Base-by-base conservation (phyloP, 2,888 invertebrate genomes). In the Trachelus iudaicus region DNA sequence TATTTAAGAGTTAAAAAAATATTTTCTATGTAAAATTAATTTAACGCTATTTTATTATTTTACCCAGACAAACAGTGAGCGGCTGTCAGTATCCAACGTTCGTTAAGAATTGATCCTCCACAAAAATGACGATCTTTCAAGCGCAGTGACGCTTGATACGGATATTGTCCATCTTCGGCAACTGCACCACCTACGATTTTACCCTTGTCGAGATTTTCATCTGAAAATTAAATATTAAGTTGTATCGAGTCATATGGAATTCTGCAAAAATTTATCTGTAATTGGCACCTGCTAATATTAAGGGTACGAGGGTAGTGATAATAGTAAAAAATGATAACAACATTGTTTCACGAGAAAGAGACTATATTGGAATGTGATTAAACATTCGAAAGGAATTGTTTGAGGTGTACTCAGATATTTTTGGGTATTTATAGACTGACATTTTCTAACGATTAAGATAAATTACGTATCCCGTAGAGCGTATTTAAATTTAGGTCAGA, bases 11-110 rank as follows among this genome's bases (percentile, higher is more conserved):
- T 76, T 69, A 23, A 15, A n/a, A 74, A 79, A n/a, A 76, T 35
- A 71, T 74, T 23, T 40, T 15, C 15, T 6, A 40, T 15, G 4
- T 1, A 40, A 15, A 40, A 40, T 40, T 40, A 6, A 40, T 40
- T 40, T 40, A 6, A 23, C 2, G 40, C 9, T 23, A 40, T 40
- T 40, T 0, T 23, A 1, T 2, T 15, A 6, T 40, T 9, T 40
- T 84, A 94, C 94, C 93, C 92, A 68, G 92, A 91, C 13, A 94
- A 92, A 76, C 94, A 94, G 84, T 94, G 94, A 11, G 94, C 94
- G 0, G 94, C 94, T 0, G 94, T 94, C 15, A 94, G 85, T 33
- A 94, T 93, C 76, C 93, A 93, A 69, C 92, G 89, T 3, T 93
- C 92, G 35, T 93, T 93, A 23, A 94, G 87, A 3, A 94, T 89